These are phyloP conservation scores for Lepidotrigona ventralis DNA, from an alignment of 1,140 invertebrate genomes.

Conservation along the genomic window DNA sequence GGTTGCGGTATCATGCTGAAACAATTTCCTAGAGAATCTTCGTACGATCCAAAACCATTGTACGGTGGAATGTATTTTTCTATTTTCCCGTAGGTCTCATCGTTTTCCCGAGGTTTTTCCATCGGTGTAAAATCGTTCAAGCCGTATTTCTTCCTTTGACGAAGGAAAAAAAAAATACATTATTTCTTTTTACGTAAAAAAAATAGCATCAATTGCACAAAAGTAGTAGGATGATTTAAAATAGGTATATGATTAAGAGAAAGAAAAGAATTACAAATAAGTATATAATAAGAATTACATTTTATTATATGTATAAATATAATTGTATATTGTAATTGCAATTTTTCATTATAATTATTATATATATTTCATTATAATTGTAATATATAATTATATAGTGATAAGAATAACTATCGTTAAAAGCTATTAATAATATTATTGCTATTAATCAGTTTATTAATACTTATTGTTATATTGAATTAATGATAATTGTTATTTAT, in stretches of 20 bases:
- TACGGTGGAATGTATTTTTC: conserved; percentile 88
- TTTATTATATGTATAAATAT: no score
- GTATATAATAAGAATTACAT: no score
- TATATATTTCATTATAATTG: no score
- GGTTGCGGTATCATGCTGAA: conserved; percentile 87
- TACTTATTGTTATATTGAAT: no score
- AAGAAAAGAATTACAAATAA: no score
- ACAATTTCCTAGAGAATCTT: conserved; percentile 93
- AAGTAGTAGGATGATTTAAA: neutral
- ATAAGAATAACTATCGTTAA: no score
- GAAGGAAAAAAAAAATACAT: conserved; percentile 2
- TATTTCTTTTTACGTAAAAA: neutral
- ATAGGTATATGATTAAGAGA: neutral
- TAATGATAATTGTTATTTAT: no score
- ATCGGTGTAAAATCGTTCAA: conserved; percentile 83
- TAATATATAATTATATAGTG: no score
- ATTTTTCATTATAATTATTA: no score
- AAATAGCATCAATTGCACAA: neutral
- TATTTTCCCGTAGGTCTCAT: conserved; percentile 72
- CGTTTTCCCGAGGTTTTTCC: conserved; percentile 75
- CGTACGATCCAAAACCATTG: conserved; percentile 92
- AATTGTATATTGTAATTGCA: no score
- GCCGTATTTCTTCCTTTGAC: conserved; percentile 73
- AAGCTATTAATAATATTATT: no score
- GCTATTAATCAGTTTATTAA: no score